These are phyloP conservation scores for Casuarius casuarius DNA, from an alignment of 2,113 vertebrate genomes.

Conservation along the genomic window DNA sequence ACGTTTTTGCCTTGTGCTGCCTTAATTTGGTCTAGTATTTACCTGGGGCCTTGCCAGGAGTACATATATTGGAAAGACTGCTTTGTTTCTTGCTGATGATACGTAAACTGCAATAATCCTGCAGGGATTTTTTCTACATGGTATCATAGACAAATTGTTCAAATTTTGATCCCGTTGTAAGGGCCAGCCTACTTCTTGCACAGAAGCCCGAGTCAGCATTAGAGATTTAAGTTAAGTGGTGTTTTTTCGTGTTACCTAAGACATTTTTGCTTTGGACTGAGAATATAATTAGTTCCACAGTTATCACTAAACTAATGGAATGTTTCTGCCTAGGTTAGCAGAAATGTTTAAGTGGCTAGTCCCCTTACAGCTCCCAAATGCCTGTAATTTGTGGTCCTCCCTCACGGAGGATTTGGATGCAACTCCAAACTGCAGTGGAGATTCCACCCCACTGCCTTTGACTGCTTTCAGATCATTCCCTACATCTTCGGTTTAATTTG, in stretches of 20 bases:
- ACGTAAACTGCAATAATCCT: conserved; percentile 11
- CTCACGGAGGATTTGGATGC: neutral
- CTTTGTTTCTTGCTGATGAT: neutral
- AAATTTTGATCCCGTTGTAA: neutral
- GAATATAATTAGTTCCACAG: conserved; percentile 1
- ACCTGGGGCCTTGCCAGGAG: too few species aligned
- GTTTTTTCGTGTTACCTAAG: neutral
- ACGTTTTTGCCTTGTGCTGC: neutral
- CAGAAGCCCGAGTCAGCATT: conserved; percentile 8
- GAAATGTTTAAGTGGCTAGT: neutral
- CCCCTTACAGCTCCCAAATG: neutral
- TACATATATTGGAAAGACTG: neutral
- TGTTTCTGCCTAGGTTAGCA: conserved; percentile 11
- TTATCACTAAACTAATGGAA: conserved; percentile 17
- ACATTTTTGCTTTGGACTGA: neutral
- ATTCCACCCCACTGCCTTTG: neutral
- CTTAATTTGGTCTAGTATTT: neutral
- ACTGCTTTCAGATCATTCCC: neutral
- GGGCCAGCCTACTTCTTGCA: neutral
- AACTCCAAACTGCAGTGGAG: neutral
- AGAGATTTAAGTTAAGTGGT: conserved; percentile 2
- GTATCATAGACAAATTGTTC: neutral
- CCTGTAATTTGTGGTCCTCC: neutral
- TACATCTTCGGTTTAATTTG: neutral
- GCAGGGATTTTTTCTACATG: neutral